phyloP scores from a whole-genome alignment of 2,888 invertebrate genomes.

The Tipula helvola region DNA sequence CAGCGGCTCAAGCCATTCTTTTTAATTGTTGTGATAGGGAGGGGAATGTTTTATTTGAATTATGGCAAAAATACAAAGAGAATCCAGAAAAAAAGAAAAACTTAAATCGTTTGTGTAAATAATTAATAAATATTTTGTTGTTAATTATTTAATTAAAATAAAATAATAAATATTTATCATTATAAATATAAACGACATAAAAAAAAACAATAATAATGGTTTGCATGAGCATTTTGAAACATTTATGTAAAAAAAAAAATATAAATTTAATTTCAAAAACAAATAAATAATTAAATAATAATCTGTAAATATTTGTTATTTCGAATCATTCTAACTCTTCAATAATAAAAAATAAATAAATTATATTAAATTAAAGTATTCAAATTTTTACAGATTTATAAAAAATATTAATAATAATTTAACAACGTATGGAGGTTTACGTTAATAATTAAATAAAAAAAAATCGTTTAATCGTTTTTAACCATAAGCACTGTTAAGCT shows the following conservation, averaged over 20 bases:
- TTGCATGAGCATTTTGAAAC: conserved; percentile 6
- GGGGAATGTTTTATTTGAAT: background rate
- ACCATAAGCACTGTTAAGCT: background rate
- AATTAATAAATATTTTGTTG: conserved; percentile 7
- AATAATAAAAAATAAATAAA: background rate
- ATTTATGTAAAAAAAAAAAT: conserved; percentile 5
- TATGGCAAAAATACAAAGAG: background rate
- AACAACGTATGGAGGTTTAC: background rate
- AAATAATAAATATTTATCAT: background rate
- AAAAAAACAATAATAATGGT: background rate
- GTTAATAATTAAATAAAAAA: background rate
- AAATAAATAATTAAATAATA: background rate
- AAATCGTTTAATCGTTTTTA: background rate
- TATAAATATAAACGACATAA: background rate
- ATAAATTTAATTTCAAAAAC: background rate
- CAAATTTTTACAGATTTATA: conserved; percentile 4
- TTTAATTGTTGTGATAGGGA: conserved; percentile 8
- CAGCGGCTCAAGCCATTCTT: conserved; percentile 9
- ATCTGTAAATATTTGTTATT: conserved; percentile 9
- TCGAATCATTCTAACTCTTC: background rate
- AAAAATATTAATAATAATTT: background rate
- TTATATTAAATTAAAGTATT: background rate
- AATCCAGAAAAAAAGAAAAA: background rate
- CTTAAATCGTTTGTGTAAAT: conserved; percentile 5
- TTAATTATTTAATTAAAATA: background rate